Base-by-base conservation (phyloP, 2,888 invertebrate genomes). In the Conchocele bisecta region DNA sequence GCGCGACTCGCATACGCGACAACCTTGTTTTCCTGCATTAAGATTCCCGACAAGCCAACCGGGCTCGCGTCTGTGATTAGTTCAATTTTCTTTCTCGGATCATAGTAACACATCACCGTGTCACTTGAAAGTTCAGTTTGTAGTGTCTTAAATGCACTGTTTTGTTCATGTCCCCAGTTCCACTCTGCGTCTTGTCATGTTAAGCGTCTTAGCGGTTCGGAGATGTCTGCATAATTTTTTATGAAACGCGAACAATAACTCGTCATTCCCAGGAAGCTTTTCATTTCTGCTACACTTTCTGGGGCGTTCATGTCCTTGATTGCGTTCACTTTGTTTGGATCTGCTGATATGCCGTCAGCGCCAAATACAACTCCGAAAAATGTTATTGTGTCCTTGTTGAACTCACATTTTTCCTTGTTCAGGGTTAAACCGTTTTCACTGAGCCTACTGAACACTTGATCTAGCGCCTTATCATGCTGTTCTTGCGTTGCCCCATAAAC, bases 171-270 rank as follows among this genome's bases (percentile, higher is more conserved):
- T n/a, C 0, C 17, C 81, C 79, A 80, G 33, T 50, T 13, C 69
- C 70, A 79, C n/a, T 54, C 22, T 11, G 39, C 42, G 31, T 71
- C 24, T 6, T 50, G 48, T 37, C 51, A 28, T 4, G 76, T 75
- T 7, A 82, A 70, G 15, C 41, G 22, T 29, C 81, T 60, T 9
- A 85, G 56, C 1, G 85, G 84, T 46, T 66, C 79, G 7, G 73
- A 56, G 7, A 75, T 48, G 22, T 75, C 68, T 15, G 81, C 64
- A 44, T 73, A 80, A 26, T 77, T 37, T 20, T 58, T 63, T 11
- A 84, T 86, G 35, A 85, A 85, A 35, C 71, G 42, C 3, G 79
- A 61, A 33, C 63, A 54, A 53, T 82, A 83, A 37, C 76, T 79
- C 6, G 69, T 67, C 78, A 83, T 78, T 11, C 79, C 85, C 2